A percentile compares a stretch with the other conserved stretches of the same genome.
These are phyloP conservation scores for Cosmia pyralina DNA, from an alignment of 2,888 invertebrate genomes.

Conservation along the genomic window DNA sequence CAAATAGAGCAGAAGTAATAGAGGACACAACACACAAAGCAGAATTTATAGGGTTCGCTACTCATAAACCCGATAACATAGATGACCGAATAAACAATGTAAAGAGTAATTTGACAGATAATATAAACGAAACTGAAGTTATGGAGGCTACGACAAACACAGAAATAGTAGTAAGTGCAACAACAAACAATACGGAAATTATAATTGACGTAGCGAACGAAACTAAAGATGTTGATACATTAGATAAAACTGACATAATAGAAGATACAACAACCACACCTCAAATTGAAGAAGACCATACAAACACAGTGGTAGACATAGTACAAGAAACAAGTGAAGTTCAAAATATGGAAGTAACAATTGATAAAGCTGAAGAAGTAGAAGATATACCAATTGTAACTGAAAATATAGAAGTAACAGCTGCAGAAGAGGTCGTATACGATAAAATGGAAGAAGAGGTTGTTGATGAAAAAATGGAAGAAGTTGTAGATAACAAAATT, in stretches of 20 bases:
- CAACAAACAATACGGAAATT: slow-evolving; percentile 12
- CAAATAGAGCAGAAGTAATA: slow-evolving; percentile 47
- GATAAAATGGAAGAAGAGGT: slow-evolving; percentile 34
- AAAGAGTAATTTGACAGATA: slow-evolving; percentile 5
- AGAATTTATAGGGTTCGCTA: slow-evolving; percentile 7
- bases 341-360: slow-evolving; percentile 35
- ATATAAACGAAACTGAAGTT: slow-evolving; percentile 2
- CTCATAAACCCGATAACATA: slow-evolving; percentile 1
- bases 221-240: slow-evolving; percentile 29
- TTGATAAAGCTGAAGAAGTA: slow-evolving; percentile 27
- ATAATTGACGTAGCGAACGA: slow-evolving; percentile 25
- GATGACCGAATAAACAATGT: slow-evolving; percentile 10
- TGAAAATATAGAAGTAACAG: slow-evolving; percentile 36
- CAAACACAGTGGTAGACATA: slow-evolving; percentile 14
- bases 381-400: slow-evolving; percentile 18
- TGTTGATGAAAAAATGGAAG: slow-evolving; percentile 28
- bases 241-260: slow-evolving; percentile 2
- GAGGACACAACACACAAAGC: slow-evolving; percentile 23
- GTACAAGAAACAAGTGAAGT: slow-evolving; percentile 17
- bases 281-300: slow-evolving; percentile 16
- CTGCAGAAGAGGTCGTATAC: slow-evolving; percentile 40
- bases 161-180: slow-evolving; percentile 20
- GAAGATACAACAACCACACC: slow-evolving; percentile 6
- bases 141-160: slow-evolving; percentile 17
- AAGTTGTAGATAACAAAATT: slow-evolving; percentile 16